Conservation (phyloP, 2,888 invertebrate species). For the Ectobius pallidus region DNA sequence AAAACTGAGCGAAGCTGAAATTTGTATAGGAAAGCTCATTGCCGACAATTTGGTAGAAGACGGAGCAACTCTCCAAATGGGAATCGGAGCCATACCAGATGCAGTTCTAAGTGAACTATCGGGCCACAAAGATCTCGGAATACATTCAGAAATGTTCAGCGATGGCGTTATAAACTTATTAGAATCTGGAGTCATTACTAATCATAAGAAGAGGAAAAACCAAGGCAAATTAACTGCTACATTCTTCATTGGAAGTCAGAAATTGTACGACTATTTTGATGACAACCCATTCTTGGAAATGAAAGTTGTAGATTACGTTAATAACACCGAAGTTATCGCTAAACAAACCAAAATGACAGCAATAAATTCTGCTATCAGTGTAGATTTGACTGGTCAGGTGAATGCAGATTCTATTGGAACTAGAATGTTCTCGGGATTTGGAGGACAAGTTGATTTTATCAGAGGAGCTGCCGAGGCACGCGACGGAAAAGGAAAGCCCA, state of each 20-base stretch:
- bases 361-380: slow-evolving; percentile 93
- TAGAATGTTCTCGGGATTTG: slow-evolving; percentile 78
- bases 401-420: slow-evolving; percentile 91
- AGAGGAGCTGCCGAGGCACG: slow-evolving; percentile 83
- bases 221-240: slow-evolving; percentile 90
- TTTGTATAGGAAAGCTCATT: not conserved
- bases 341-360: slow-evolving; percentile 91
- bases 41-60: slow-evolving; percentile 22
- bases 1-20: not conserved
- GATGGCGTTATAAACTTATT: slow-evolving; percentile 91
- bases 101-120: slow-evolving; percentile 81
- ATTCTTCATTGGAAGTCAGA: slow-evolving; percentile 87
- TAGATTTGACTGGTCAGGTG: slow-evolving; percentile 92
- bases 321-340: slow-evolving; percentile 80
- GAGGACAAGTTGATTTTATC: slow-evolving; percentile 93
- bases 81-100: slow-evolving; percentile 95
- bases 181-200: slow-evolving; percentile 85
- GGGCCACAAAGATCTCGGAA: slow-evolving; percentile 89
- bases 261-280: slow-evolving; percentile 89
- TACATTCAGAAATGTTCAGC: slow-evolving; percentile 98
- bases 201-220: slow-evolving; percentile 79
- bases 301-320: slow-evolving; percentile 69
- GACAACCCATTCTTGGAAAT: slow-evolving; percentile 77
- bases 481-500: slow-evolving; percentile 88
- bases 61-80: slow-evolving; percentile 55